These are phyloP conservation scores for Ptychadena robeensis DNA, from an alignment of 2,797 vertebrate species.

Conservation along the genomic window DNA sequence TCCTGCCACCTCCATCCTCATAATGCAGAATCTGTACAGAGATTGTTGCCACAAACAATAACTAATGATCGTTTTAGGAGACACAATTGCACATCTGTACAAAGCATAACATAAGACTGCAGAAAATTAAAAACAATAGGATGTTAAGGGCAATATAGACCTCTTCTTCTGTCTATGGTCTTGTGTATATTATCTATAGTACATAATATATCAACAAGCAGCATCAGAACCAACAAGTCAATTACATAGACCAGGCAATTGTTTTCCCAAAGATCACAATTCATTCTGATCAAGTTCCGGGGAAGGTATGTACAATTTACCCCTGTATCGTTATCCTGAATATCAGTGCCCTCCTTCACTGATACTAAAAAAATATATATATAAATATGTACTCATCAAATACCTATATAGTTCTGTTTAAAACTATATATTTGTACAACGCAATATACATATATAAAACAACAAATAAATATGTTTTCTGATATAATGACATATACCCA, in stretches of 20 bases:
- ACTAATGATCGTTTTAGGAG: too few species aligned
- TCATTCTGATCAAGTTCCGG: conserved; percentile 1
- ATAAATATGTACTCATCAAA: conserved; percentile 36
- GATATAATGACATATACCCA: conserved; percentile 26
- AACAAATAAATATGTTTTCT: conserved; percentile 47
- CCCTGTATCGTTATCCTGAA: conserved; percentile 18
- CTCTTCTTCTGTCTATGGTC: too few species aligned
- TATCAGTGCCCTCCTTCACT: conserved; percentile 23
- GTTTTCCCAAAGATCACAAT: not conserved
- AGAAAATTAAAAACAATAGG: not conserved
- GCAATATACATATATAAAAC: conserved; percentile 49
- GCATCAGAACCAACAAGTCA: not conserved
- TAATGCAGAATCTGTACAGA: too few species aligned
- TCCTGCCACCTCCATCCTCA: too few species aligned
- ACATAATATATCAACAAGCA: not conserved
- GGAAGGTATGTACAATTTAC: conserved; percentile 20
- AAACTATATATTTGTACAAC: conserved; percentile 41
- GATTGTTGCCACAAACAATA: too few species aligned
- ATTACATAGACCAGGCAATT: not conserved
- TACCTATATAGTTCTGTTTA: conserved; percentile 34
- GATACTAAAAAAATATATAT: conserved; percentile 20
- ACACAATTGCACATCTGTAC: too few species aligned
- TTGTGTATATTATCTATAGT: not conserved
- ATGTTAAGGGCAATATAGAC: not conserved
- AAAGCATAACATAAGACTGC: too few species aligned